A percentile compares a stretch with the other conserved stretches of the same genome.
These are phyloP conservation scores for Papilio aristodemus DNA, from an alignment of 1,140 invertebrate species.

Conservation along the genomic window DNA sequence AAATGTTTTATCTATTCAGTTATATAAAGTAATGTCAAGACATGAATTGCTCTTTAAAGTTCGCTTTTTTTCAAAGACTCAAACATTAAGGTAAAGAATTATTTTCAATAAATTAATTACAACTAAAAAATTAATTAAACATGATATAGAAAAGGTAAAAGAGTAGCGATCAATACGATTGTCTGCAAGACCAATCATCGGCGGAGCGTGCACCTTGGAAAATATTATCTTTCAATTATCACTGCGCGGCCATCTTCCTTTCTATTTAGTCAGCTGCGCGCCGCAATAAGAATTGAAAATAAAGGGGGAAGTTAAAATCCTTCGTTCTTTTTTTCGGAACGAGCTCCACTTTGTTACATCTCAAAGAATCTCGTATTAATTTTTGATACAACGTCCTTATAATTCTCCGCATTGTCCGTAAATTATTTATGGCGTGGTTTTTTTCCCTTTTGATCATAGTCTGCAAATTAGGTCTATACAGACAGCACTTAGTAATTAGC, in stretches of 20 bases:
- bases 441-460: neutral
- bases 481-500: neutral
- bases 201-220: conserved; percentile 48
- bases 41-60: too few species aligned
- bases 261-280: conserved; percentile 60
- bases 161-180: conserved; percentile 36
- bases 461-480: conserved; percentile 4
- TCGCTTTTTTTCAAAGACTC: too few species aligned
- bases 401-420: neutral
- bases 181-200: conserved; percentile 44
- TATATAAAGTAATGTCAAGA: too few species aligned
- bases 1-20: neutral
- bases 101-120: too few species aligned
- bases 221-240: conserved; percentile 73
- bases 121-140: neutral
- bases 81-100: too few species aligned
- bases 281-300: conserved; percentile 52
- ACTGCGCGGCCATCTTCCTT: conserved; percentile 39
- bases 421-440: conserved; percentile 22
- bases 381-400: conserved; percentile 29
- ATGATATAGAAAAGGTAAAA: neutral
- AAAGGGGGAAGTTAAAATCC: conserved; percentile 38
- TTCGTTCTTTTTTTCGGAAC: conserved; percentile 13
- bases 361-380: conserved; percentile 26
- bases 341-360: conserved; percentile 27